A percentile compares a stretch with the other conserved stretches of the same genome.
Conservation (phyloP, 2,113 vertebrate species). For the Climacteris rufus region DNA sequence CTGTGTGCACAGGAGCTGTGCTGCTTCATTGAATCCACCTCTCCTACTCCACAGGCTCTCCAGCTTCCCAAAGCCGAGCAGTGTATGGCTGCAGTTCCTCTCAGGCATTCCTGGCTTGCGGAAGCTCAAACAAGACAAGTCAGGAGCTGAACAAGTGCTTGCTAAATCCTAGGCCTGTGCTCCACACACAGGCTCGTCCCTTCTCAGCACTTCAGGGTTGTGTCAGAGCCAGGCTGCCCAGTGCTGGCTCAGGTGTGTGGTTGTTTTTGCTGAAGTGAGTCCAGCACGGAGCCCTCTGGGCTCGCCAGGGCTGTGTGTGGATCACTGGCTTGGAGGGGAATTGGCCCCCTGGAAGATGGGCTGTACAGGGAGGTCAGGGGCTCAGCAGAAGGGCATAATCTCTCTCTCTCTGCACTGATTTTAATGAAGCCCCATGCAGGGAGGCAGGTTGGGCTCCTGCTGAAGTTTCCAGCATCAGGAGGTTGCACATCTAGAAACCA, state of each 20-base stretch:
- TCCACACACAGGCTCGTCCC: background rate
- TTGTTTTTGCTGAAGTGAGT: background rate
- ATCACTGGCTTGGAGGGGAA: background rate
- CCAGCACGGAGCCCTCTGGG: background rate
- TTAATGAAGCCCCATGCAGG: background rate
- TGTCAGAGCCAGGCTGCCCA: background rate
- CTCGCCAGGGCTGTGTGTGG: background rate
- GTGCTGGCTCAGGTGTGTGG: background rate
- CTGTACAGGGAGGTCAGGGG: background rate
- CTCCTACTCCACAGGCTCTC: background rate
- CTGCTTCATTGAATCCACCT: conserved; percentile 14
- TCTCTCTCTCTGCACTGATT: background rate
- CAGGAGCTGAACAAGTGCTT: background rate
- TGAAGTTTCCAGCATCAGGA: background rate
- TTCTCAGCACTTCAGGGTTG: background rate
- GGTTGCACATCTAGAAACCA: background rate
- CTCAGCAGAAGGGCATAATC: background rate
- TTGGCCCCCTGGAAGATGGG: background rate
- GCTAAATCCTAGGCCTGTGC: background rate
- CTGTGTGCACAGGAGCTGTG: conserved; percentile 35
- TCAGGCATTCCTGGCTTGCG: conserved; percentile 7
- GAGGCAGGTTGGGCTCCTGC: background rate
- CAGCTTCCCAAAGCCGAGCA: background rate
- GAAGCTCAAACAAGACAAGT: background rate
- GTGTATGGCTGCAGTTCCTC: background rate